Evolutionary conservation across 2,797 vertebrate species (phyloP).

Genomic region (Platalea minor): DNA sequence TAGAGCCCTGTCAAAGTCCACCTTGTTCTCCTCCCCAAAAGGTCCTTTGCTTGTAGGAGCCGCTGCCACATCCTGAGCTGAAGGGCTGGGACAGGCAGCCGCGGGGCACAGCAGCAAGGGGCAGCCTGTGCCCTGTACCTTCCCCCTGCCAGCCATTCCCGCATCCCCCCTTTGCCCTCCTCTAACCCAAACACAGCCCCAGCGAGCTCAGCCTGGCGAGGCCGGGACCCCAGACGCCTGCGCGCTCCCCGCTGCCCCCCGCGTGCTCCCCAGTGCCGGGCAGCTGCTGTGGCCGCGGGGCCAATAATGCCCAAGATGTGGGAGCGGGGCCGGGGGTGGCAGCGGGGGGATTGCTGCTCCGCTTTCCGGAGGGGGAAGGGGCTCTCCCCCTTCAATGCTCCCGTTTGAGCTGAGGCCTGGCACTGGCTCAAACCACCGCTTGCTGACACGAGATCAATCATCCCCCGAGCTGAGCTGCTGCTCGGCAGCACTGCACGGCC

Average conservation of each 20-base stretch:
- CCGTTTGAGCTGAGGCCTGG: constrained; percentile 56
- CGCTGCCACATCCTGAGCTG: not conserved
- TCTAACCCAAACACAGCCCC: not conserved
- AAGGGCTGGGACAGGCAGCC: not conserved
- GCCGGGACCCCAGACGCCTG: not conserved
- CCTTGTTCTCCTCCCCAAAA: not conserved
- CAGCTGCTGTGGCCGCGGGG: rapidly evolving
- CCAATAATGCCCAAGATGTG: not conserved
- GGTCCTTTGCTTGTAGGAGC: not conserved
- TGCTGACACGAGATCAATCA: constrained; percentile 61
- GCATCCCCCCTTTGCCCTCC: not conserved
- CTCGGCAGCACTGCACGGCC: not conserved
- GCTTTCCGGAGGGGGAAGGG: constrained; percentile 40
- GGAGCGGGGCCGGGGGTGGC: not conserved
- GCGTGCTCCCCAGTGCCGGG: rapidly evolving
- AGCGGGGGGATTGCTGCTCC: not conserved
- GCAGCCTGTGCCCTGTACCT: not conserved
- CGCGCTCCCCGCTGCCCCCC: rapidly evolving
- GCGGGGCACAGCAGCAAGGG: rapidly evolving
- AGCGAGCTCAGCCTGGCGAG: not conserved
- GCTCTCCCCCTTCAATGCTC: constrained; percentile 55
- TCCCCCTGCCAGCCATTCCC: rapidly evolving
- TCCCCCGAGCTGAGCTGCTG: not conserved
- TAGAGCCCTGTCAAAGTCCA: not conserved
- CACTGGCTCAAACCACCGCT: constrained; percentile 51